Conservation (phyloP, 2,113 vertebrate species). For the Camarhynchus parvulus region DNA sequence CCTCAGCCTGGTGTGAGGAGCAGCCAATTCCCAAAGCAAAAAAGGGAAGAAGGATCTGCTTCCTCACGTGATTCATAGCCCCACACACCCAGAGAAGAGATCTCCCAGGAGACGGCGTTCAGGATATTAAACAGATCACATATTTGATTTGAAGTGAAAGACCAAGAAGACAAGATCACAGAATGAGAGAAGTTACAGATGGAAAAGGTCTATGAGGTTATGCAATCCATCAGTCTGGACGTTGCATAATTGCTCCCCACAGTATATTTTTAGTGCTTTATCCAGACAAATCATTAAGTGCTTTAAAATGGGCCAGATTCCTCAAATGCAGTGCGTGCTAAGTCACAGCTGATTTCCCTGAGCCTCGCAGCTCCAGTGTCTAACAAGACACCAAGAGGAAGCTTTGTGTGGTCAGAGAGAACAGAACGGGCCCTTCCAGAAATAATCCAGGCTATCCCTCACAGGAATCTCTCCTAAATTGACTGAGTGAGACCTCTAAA, state of each 20-base stretch:
- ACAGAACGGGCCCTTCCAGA: not conserved
- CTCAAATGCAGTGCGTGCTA: constrained; percentile 38
- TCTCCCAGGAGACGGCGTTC: not conserved
- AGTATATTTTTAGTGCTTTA: constrained; percentile 68
- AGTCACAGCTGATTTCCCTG: constrained; percentile 51
- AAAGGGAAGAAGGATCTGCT: not conserved
- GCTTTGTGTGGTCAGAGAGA: not conserved
- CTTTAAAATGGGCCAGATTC: constrained; percentile 61
- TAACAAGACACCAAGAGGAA: not conserved
- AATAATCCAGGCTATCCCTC: not conserved
- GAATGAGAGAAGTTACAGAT: constrained; percentile 56
- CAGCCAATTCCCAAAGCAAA: accelerated
- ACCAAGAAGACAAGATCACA: constrained; percentile 54
- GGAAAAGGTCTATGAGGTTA: constrained; percentile 59
- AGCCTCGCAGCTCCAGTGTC: not conserved
- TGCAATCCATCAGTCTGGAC: constrained; percentile 69
- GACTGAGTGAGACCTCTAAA: not conserved
- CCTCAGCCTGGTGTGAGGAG: not conserved
- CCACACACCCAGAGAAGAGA: not conserved
- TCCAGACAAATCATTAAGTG: constrained; percentile 72
- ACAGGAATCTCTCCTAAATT: not conserved
- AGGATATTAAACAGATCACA: constrained; percentile 26
- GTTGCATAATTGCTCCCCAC: constrained; percentile 64
- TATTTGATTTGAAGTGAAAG: constrained; percentile 42
- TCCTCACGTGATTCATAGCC: not conserved